These are phyloP conservation scores for Charadrius vociferus DNA, from an alignment of 2,113 vertebrate species.

Conservation along the genomic window DNA sequence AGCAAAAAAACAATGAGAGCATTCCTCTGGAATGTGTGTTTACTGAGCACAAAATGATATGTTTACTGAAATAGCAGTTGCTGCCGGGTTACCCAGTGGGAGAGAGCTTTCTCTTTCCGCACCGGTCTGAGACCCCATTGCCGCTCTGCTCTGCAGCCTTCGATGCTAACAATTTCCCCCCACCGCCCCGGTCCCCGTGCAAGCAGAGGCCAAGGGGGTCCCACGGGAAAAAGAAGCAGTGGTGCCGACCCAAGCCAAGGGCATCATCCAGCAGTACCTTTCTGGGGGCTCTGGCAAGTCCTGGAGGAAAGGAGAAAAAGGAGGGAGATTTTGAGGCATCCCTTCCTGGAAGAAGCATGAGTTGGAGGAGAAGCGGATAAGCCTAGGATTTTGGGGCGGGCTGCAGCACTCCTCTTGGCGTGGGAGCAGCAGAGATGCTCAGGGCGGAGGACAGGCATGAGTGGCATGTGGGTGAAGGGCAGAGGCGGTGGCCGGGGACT, in stretches of 20 bases:
- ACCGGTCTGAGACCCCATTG: background rate
- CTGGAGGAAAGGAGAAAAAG: background rate
- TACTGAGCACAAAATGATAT: constrained; percentile 76
- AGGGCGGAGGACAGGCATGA: background rate
- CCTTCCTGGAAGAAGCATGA: background rate
- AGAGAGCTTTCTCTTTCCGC: constrained; percentile 70
- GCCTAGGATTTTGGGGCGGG: background rate
- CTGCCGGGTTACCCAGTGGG: constrained; percentile 76
- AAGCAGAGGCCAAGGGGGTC: background rate
- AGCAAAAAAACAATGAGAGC: constrained; percentile 75
- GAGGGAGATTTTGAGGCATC: background rate
- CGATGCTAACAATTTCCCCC: background rate
- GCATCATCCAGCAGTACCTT: background rate
- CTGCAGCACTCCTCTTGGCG: fast-evolving
- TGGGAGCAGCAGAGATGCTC: background rate
- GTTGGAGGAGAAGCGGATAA: background rate
- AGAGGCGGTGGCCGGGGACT: background rate
- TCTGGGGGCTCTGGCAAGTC: background rate
- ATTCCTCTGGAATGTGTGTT: constrained; percentile 75
- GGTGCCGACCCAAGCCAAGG: background rate
- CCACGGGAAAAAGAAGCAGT: background rate
- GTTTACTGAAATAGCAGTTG: constrained; percentile 78
- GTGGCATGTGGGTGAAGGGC: background rate
- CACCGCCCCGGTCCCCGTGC: fast-evolving
- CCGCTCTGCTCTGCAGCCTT: background rate